Conservation (phyloP, 1,140 invertebrate species). For the Pollicipes pollicipes region DNA sequence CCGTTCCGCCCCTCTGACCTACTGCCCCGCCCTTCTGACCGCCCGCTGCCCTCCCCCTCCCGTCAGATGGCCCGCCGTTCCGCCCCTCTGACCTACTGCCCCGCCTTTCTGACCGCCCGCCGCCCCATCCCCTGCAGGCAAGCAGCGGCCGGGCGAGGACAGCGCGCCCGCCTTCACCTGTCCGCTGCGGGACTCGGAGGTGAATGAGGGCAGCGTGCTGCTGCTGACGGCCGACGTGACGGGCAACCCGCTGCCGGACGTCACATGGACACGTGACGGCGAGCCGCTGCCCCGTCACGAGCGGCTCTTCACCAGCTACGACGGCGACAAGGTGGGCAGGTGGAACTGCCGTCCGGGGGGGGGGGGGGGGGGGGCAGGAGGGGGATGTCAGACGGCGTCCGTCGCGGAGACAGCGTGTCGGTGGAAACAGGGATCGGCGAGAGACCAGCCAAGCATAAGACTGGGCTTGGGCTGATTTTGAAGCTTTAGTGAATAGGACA, state of each 20-base stretch:
- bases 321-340: conserved; percentile 24
- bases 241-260: conserved; percentile 72
- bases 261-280: conserved; percentile 57
- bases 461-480: too few relatives aligned
- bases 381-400: conserved; percentile 4
- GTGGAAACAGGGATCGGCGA: neutral
- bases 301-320: conserved; percentile 53
- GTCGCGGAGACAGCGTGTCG: neutral
- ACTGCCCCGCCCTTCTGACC: too few relatives aligned
- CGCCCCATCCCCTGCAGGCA: too few relatives aligned
- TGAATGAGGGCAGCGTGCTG: conserved; percentile 47
- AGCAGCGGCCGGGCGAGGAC: conserved; percentile 3
- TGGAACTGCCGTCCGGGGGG: too few relatives aligned
- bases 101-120: too few relatives aligned
- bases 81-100: too few relatives aligned
- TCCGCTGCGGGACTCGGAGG: conserved; percentile 46
- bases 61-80: too few relatives aligned
- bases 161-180: conserved; percentile 49
- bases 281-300: conserved; percentile 47
- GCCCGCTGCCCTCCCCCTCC: too few relatives aligned
- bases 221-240: conserved; percentile 25
- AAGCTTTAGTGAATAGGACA: too few relatives aligned
- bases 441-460: too few relatives aligned
- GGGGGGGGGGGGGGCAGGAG: neutral
- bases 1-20: too few relatives aligned